These are phyloP conservation scores for Sussaba pulchella DNA, from an alignment of 2,888 invertebrate genomes.

Conservation along the genomic window DNA sequence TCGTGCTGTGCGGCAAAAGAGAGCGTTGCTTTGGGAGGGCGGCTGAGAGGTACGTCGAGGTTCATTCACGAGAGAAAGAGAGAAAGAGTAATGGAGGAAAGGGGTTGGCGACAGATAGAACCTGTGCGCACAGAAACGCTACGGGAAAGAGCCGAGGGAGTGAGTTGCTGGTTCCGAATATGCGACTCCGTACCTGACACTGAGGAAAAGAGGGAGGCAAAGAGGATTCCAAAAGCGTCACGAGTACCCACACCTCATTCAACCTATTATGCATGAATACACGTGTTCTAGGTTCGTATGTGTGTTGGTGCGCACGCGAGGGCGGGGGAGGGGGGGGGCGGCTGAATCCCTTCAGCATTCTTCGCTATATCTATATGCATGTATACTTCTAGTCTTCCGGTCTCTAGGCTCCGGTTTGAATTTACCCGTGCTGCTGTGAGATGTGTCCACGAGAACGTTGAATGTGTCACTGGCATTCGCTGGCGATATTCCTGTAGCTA, in stretches of 20 bases:
- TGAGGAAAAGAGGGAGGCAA: slow-evolving; percentile 36
- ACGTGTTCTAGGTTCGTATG: not conserved
- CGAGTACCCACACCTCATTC: slow-evolving; percentile 53
- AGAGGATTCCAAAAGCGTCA: slow-evolving; percentile 41
- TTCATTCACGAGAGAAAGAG: not conserved
- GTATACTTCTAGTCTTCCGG: not conserved
- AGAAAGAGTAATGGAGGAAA: not conserved
- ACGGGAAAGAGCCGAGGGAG: slow-evolving; percentile 24
- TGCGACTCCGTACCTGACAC: not conserved
- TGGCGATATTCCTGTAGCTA: slow-evolving; percentile 6
- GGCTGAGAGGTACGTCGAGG: slow-evolving; percentile 30
- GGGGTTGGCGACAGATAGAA: slow-evolving; percentile 46
- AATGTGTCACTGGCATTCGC: slow-evolving; percentile 40
- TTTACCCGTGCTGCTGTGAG: not conserved
- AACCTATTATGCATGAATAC: slow-evolving; percentile 14
- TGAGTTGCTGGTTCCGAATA: not conserved
- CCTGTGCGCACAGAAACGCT: slow-evolving; percentile 41
- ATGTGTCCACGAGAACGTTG: not conserved
- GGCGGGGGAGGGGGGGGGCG: not conserved
- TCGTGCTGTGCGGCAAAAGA: slow-evolving; percentile 52
- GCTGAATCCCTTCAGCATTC: not conserved
- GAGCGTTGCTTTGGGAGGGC: slow-evolving; percentile 29
- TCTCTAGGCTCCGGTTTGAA: not conserved
- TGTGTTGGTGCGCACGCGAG: not conserved
- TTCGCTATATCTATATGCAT: not conserved